Evolutionary conservation across 2,113 vertebrate species (phyloP).

Genomic region (Archilochus colubris): DNA sequence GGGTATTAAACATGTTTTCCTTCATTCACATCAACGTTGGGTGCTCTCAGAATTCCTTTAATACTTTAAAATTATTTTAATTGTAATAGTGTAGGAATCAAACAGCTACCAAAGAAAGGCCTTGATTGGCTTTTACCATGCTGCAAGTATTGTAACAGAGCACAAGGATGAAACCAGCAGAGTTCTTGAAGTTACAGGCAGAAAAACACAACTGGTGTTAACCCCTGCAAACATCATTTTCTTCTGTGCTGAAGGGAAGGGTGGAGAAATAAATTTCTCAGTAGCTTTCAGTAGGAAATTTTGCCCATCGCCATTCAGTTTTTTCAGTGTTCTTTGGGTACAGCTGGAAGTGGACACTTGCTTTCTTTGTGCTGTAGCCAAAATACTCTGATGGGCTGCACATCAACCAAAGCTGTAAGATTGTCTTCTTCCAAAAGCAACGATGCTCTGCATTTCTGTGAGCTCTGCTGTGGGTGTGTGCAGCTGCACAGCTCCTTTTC

Average conservation of each 20-base stretch:
- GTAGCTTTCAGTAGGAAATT: background rate
- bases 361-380: background rate
- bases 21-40: background rate
- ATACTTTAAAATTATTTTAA: background rate
- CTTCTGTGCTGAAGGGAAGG: background rate
- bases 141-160: background rate
- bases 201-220: background rate
- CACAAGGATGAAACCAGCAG: background rate
- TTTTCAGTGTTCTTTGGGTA: background rate
- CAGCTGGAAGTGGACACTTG: background rate
- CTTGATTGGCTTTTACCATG: background rate
- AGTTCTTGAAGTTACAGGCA: background rate
- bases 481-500: conserved; percentile 21
- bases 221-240: background rate
- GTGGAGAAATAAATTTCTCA: background rate
- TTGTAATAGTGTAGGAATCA: background rate
- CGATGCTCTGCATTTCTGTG: background rate
- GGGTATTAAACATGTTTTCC: background rate
- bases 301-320: background rate
- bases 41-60: background rate
- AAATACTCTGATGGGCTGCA: background rate
- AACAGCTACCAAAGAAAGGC: background rate
- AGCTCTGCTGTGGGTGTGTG: conserved; percentile 21
- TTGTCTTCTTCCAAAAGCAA: background rate
- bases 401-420: background rate